A percentile compares a stretch with the other conserved stretches of the same genome.
Conservation (phyloP, 2,888 invertebrate species). For the Phrixothrix hirtus region DNA sequence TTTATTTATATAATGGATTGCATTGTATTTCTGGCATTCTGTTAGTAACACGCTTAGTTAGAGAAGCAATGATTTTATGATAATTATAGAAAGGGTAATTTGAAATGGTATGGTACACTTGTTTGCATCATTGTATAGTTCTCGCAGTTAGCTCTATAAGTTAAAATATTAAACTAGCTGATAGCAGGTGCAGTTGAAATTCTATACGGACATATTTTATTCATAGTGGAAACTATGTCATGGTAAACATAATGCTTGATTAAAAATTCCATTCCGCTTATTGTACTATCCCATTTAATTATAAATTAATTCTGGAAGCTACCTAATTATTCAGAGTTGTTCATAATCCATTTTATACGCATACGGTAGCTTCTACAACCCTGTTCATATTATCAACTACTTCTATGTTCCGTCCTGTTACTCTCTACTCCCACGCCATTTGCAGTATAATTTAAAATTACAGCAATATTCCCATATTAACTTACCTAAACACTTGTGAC, state of each 20-base stretch:
- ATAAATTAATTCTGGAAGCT: slow-evolving; percentile 22
- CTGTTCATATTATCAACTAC: slow-evolving; percentile 28
- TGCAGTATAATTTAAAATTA: slow-evolving; percentile 14
- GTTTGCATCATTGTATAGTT: too few species aligned
- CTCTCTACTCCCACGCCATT: slow-evolving; percentile 15
- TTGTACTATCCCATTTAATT: slow-evolving; percentile 17
- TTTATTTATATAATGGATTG: too few species aligned
- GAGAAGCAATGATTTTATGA: too few species aligned
- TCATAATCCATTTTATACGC: slow-evolving; percentile 22
- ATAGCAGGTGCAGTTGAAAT: not conserved
- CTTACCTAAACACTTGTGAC: not conserved
- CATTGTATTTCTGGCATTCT: too few species aligned
- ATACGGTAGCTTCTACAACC: slow-evolving; percentile 18
- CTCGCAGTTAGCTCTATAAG: too few species aligned
- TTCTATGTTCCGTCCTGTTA: slow-evolving; percentile 16
- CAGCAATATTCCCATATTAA: slow-evolving; percentile 12
- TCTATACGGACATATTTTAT: not conserved
- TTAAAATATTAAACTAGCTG: too few species aligned
- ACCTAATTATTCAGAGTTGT: slow-evolving; percentile 23
- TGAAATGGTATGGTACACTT: too few species aligned
- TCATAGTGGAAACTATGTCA: not conserved
- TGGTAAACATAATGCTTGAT: slow-evolving; percentile 7
- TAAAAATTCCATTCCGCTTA: slow-evolving; percentile 23
- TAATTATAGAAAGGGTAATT: too few species aligned
- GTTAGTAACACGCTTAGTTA: too few species aligned